A percentile compares a stretch with the other conserved stretches of the same genome.
phyloP scores from a whole-genome alignment of 2,113 vertebrate genomes.

The Scortum barcoo region DNA sequence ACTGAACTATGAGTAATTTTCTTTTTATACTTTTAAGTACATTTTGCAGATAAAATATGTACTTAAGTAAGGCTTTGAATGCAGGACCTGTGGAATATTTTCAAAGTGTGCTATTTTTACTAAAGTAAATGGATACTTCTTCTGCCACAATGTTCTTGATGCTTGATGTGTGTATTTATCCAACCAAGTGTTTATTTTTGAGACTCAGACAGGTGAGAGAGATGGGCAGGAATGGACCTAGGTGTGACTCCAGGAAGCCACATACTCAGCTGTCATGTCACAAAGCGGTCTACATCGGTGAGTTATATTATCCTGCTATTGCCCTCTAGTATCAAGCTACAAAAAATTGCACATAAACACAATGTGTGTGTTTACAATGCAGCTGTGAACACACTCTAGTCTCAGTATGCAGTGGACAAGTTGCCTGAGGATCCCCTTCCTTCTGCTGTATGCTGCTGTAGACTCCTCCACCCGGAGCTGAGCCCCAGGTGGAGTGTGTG shows the following conservation, averaged over 20 bases:
- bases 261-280: conserved; percentile 58
- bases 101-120: no score
- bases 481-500: conserved; percentile 58
- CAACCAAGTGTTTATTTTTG: background rate
- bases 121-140: no score
- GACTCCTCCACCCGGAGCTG: conserved; percentile 66
- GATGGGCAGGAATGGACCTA: conserved; percentile 72
- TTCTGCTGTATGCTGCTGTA: conserved; percentile 36
- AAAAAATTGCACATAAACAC: background rate
- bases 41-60: no score
- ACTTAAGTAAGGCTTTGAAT: no score
- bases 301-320: conserved; percentile 23
- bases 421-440: conserved; percentile 11
- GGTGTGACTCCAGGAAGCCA: conserved; percentile 49
- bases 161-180: background rate
- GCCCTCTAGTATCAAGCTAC: background rate
- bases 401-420: conserved; percentile 11
- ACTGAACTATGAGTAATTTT: no score
- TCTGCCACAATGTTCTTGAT: no score
- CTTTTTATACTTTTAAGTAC: no score
- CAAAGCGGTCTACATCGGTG: conserved; percentile 49
- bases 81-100: no score
- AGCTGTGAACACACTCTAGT: background rate
- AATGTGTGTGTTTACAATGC: background rate
- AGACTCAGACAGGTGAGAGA: conserved; percentile 66